A percentile compares a stretch with the other conserved stretches of the same genome.
Conservation (phyloP, 2,113 vertebrate species). For the Hemiprocne comata region DNA sequence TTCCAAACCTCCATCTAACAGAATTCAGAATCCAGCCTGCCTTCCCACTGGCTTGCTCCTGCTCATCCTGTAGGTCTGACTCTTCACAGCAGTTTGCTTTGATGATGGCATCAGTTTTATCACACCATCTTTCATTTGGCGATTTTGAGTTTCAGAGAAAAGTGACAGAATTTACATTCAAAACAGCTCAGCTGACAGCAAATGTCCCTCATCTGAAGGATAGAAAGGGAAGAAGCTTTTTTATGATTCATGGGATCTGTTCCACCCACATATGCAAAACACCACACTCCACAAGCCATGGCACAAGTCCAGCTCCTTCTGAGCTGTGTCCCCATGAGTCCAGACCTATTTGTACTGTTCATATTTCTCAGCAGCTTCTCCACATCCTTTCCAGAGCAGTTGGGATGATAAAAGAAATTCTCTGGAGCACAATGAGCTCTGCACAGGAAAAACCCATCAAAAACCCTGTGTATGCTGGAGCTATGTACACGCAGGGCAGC, state of each 20-base stretch:
- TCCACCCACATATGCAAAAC: conserved; percentile 22
- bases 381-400: background rate
- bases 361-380: background rate
- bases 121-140: background rate
- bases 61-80: background rate
- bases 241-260: conserved; percentile 48
- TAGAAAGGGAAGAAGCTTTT: background rate
- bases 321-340: background rate
- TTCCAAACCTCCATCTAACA: background rate
- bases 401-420: background rate
- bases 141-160: background rate
- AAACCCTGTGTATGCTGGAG: background rate
- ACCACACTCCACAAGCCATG: background rate
- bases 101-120: background rate
- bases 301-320: background rate
- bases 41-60: background rate
- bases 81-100: background rate
- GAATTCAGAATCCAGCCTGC: background rate
- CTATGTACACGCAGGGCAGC: background rate
- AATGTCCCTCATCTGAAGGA: background rate
- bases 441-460: background rate
- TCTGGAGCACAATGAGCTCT: background rate
- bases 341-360: background rate
- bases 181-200: conserved; percentile 37
- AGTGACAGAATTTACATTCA: background rate